phyloP scores from a whole-genome alignment of 2,797 vertebrate species.

The Arnoldichthys spilopterus region DNA sequence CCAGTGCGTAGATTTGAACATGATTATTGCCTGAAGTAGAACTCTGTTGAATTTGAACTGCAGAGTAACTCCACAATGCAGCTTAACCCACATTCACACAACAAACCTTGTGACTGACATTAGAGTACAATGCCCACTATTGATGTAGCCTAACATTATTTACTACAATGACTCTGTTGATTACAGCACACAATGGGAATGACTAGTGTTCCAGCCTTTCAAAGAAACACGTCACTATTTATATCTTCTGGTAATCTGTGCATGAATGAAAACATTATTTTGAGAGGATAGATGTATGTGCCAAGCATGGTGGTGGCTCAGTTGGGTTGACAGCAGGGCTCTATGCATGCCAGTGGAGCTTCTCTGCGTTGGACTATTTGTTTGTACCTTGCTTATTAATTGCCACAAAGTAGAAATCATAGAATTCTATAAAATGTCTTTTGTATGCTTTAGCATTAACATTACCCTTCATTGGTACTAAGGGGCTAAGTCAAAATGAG shows the following conservation, averaged over 20 bases:
- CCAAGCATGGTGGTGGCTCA: too few relatives aligned
- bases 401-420: too few relatives aligned
- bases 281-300: too few relatives aligned
- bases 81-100: not conserved
- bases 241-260: not conserved
- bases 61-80: not conserved
- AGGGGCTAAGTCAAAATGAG: too few relatives aligned
- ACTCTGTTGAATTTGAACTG: not conserved
- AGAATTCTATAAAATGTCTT: too few relatives aligned
- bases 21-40: not conserved
- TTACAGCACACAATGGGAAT: not conserved
- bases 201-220: not conserved
- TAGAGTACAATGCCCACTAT: constrained; percentile 5
- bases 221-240: not conserved
- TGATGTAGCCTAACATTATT: not conserved
- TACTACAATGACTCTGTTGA: not conserved
- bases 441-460: too few relatives aligned
- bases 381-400: too few relatives aligned
- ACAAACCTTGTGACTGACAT: not conserved
- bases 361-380: too few relatives aligned
- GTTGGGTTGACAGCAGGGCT: too few relatives aligned
- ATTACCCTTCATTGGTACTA: too few relatives aligned
- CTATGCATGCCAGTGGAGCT: too few relatives aligned
- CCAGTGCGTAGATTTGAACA: not conserved
- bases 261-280: too few relatives aligned